phyloP scores from a whole-genome alignment of 2,888 invertebrate genomes.

The Dryadula phaetusa region DNA sequence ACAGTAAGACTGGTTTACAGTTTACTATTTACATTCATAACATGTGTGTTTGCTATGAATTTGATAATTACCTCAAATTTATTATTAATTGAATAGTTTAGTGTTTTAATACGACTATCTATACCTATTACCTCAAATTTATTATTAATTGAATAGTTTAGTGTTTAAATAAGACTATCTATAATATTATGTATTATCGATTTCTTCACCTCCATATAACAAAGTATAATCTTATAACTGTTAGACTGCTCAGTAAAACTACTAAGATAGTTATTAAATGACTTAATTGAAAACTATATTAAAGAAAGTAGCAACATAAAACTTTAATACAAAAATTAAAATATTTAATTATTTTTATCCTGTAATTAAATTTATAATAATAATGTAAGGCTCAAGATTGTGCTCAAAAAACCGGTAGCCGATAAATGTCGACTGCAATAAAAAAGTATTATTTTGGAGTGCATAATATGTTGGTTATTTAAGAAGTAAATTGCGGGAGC shows the following conservation, averaged over 20 bases:
- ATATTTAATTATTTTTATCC: neutral
- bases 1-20: slow-evolving; percentile 37
- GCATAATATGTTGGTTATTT: slow-evolving; percentile 41
- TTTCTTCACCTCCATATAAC: neutral
- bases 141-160: slow-evolving; percentile 32
- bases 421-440: slow-evolving; percentile 40
- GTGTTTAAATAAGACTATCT: slow-evolving; percentile 20
- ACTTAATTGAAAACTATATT: neutral
- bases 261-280: too few relatives aligned
- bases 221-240: neutral
- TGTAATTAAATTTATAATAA: slow-evolving; percentile 15
- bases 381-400: slow-evolving; percentile 7
- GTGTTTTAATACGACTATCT: too few relatives aligned
- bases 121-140: slow-evolving; percentile 27
- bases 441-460: slow-evolving; percentile 33
- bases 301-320: neutral
- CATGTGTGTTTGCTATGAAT: slow-evolving; percentile 28
- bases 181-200: neutral
- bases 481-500: slow-evolving; percentile 37
- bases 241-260: neutral
- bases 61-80: slow-evolving; percentile 31
- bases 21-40: slow-evolving; percentile 38
- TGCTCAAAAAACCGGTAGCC: slow-evolving; percentile 39
- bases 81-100: slow-evolving; percentile 35
- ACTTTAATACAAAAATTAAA: neutral